Evolutionary conservation across 2,113 vertebrate species (phyloP), one percentile per base, ranked within the genome.

Genomic region (Cephalopterus ornatus): DNA sequence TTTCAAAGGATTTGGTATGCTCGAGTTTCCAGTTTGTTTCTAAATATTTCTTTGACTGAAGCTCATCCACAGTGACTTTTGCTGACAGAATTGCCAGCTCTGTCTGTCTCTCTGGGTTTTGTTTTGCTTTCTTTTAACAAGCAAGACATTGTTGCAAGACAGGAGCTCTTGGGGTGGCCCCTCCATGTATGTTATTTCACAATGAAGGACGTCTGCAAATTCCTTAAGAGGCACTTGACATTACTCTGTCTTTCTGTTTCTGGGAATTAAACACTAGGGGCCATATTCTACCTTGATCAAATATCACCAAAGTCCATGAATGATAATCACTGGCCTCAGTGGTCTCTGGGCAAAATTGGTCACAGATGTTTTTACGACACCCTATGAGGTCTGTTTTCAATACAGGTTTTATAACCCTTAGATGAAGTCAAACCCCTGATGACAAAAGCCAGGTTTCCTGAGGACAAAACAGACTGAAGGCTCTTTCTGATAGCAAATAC

Each of bases 31-130:
- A 80, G 72, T 94, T 95, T 94, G 87, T 89, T 94, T 94, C 88
- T 71, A 89, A 95, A 70, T 73, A 88, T 93, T 95, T 88, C 86
- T 89, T 76, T 88, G 77, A 96, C 74, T 95, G 47, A 82, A 85
- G 53, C 88, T 90, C 74, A 92, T 93, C 81, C 4, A 1, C 71
- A 7, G 28, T 80, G 90, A 79, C 87, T 95, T 94, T 37, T 63
- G 41, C 81, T 90, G 90, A 88, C 92, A 83, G 85, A 93, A 88
- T 14, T 74, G 71, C 82, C 74, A 93, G 78, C 67, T 93, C 52
- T 83, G 81, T 20, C 88, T 89, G 81, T 8, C 88, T 95, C 56
- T 91, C 13, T 72, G 41, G 74, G 35, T 63, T 94, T 93, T 85
- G 49, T 75, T 92, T 85, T 78, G 65, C 49, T 52, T 80, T 67